Evolutionary conservation across 1,140 invertebrate genomes (phyloP).

Genomic region (Papilio aristodemus): DNA sequence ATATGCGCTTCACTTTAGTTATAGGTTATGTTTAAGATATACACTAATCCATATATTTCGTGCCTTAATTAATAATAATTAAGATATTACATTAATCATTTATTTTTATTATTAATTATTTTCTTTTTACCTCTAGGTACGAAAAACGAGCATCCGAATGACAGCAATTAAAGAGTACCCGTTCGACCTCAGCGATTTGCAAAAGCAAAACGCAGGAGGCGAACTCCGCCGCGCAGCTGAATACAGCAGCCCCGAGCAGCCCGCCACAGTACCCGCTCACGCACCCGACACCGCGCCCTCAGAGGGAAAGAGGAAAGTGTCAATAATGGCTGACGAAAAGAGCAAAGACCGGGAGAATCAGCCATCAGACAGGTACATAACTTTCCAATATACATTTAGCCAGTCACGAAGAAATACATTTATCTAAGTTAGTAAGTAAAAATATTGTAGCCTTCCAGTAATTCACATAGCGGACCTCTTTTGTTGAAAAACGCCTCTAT

Average conservation of each 20-base stretch:
- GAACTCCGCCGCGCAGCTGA: constrained; percentile 25
- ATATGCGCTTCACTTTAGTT: no score
- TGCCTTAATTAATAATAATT: not conserved
- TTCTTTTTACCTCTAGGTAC: constrained; percentile 56
- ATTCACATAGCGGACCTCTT: no score
- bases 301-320: constrained; percentile 70
- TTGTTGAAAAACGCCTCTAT: no score
- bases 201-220: constrained; percentile 50
- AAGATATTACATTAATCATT: no score
- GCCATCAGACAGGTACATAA: constrained; percentile 60
- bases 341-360: constrained; percentile 71
- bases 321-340: constrained; percentile 70
- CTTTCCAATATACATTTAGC: constrained; percentile 2
- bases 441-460: not conserved
- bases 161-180: constrained; percentile 79
- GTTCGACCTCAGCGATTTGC: constrained; percentile 74
- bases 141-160: constrained; percentile 77
- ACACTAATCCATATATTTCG: no score
- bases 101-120: no score
- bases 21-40: no score
- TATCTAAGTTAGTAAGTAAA: not conserved
- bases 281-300: constrained; percentile 36
- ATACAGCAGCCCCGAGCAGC: constrained; percentile 30
- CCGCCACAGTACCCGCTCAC: constrained; percentile 21
- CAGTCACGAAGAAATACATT: no score